phyloP scores from a whole-genome alignment of 2,113 vertebrate genomes.

The Solenodon paradoxus region DNA sequence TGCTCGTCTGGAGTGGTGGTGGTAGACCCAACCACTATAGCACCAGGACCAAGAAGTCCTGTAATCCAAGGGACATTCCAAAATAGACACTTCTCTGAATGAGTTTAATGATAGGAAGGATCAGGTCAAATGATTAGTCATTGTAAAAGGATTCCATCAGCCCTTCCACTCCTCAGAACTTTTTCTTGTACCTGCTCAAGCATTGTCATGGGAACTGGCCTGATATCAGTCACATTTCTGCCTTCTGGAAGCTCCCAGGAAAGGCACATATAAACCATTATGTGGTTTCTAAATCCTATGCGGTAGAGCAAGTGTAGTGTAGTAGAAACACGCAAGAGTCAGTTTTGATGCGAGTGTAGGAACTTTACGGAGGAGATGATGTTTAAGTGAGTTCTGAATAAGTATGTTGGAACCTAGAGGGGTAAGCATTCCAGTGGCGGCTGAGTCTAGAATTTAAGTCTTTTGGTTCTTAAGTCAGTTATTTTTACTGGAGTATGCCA shows the following conservation, averaged over 20 bases:
- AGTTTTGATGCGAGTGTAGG: background rate
- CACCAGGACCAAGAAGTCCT: no score
- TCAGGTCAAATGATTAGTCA: background rate
- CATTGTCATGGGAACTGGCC: background rate
- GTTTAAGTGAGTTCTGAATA: background rate
- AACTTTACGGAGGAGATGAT: background rate
- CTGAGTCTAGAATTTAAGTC: background rate
- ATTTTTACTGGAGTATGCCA: background rate
- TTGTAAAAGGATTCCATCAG: background rate
- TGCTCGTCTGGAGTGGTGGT: no score
- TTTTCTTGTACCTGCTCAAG: background rate
- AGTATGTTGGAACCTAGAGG: background rate
- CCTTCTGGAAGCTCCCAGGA: background rate
- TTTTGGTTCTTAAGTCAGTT: background rate
- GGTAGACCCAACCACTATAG: no score
- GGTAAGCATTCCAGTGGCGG: background rate
- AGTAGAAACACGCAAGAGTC: background rate
- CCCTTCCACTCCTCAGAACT: background rate
- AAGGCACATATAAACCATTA: background rate
- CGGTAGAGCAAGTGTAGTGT: background rate
- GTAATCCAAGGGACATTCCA: background rate
- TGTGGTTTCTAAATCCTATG: background rate
- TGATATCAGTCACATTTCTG: background rate
- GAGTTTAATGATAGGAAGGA: background rate
- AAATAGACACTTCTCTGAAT: background rate